These are phyloP conservation scores for Mnemiopsis leidyi DNA, from an alignment of 37 sponge, comb jelly and placozoan genomes.

Conservation along the genomic window DNA sequence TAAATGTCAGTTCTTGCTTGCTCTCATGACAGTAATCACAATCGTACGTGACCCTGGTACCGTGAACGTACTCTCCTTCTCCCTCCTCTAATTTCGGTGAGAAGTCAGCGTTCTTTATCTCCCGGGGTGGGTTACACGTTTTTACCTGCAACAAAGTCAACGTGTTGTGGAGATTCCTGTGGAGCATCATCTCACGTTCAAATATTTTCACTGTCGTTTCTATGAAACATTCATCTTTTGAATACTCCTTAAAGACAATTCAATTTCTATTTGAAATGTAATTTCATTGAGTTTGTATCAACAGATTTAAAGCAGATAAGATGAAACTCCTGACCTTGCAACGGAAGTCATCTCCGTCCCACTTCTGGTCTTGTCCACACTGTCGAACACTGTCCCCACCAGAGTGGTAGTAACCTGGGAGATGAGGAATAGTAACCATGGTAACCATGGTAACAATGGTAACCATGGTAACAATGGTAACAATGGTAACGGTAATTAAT, in stretches of 20 bases:
- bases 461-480: too few relatives aligned
- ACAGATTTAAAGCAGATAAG: too few relatives aligned
- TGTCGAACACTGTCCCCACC: not conserved
- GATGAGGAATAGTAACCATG: too few relatives aligned
- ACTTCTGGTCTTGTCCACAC: not conserved
- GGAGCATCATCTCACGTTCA: too few relatives aligned
- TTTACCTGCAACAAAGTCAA: not conserved
- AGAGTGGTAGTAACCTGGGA: slow-evolving; percentile 46
- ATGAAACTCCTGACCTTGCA: not conserved
- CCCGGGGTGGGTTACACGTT: not conserved
- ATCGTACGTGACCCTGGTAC: not conserved
- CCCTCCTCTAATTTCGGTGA: not conserved
- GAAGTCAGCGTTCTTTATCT: not conserved
- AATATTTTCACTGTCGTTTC: too few relatives aligned
- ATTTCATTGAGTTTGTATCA: too few relatives aligned
- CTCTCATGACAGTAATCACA: slow-evolving; percentile 37
- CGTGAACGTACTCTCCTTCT: not conserved
- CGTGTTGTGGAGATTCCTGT: too few relatives aligned
- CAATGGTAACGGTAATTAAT: too few relatives aligned
- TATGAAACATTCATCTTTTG: too few relatives aligned
- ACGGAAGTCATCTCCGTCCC: slow-evolving; percentile 4
- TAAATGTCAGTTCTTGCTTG: not conserved
- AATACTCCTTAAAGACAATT: too few relatives aligned
- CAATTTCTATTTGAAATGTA: too few relatives aligned
- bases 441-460: too few relatives aligned